A percentile compares a stretch with the other conserved stretches of the same genome.
Conservation (phyloP, 1,140 invertebrate species). For the Sesamia nonagrioides region DNA sequence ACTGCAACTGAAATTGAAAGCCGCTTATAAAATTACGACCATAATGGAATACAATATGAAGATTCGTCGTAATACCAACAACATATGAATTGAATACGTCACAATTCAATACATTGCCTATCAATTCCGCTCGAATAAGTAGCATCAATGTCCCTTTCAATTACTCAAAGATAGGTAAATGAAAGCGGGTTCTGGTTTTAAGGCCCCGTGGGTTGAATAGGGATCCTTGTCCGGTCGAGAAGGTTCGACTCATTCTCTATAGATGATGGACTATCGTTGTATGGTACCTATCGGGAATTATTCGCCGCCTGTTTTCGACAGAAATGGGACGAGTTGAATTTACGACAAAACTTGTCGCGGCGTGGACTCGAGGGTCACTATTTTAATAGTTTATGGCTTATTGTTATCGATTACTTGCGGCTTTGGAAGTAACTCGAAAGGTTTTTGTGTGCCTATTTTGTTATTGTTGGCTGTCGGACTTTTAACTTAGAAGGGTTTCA, state of each 20-base stretch:
- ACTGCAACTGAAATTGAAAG: conserved; percentile 30
- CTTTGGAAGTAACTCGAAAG: not conserved
- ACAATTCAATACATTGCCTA: conserved; percentile 61
- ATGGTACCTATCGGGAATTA: conserved; percentile 62
- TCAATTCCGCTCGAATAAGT: conserved; percentile 67
- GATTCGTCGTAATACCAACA: conserved; percentile 43
- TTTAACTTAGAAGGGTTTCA: not conserved
- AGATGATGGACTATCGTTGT: conserved; percentile 71
- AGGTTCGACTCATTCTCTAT: conserved; percentile 58
- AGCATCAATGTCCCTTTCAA: conserved; percentile 66
- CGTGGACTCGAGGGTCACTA: conserved; percentile 17
- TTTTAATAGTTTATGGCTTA: conserved; percentile 47
- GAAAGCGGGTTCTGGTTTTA: conserved; percentile 67
- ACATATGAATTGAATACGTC: conserved; percentile 46
- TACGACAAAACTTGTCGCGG: conserved; percentile 50
- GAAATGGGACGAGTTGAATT: conserved; percentile 63
- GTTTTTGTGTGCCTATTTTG: conserved; percentile 18
- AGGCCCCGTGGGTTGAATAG: conserved; percentile 64
- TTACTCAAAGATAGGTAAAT: conserved; percentile 69
- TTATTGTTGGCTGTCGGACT: not conserved
- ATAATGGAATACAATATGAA: conserved; percentile 42
- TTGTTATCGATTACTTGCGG: conserved; percentile 24
- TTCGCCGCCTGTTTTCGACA: conserved; percentile 64
- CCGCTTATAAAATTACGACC: conserved; percentile 20
- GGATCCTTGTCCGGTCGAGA: conserved; percentile 61